Base-by-base conservation (phyloP, 2,888 invertebrate species). In the Rhingia rostrata region DNA sequence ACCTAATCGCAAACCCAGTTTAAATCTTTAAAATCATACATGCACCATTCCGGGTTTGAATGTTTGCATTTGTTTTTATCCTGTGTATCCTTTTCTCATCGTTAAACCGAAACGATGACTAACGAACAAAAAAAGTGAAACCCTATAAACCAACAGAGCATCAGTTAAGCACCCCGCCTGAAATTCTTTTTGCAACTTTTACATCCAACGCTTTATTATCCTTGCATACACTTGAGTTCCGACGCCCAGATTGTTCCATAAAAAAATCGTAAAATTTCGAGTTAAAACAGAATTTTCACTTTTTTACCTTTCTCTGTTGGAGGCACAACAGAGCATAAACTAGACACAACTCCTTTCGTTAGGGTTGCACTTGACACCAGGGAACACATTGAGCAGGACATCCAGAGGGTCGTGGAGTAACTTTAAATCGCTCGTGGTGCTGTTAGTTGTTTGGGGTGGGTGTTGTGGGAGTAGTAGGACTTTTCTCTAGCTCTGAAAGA, bases 351-450 rank as follows among this genome's bases (percentile, higher is more conserved):
- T 67, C 43, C 43, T 43, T 67, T 58, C 60, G 51, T 41, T 60
- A 41, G 45, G 43, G 33, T 51, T 74, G 67, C 67, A 69, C 77
- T 77, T 69, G 60, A 77, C 69, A 77, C 61, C 69, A 60, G 14
- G 22, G 33, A 37, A 6, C 12, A 41, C 32, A 9, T 37, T 6
- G 7, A 43, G 69, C 39, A 70, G 70, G 58, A 51, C 60, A 14
- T 3, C 22, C 56, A 58, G 4, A 61, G 47, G 22, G 9, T 9
- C 22, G 49, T 53, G 64, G 58, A 67, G 66, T 33, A 82, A 70
- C 77, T 82, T 82, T 78, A 77, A 82, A 77, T 82, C 77, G 81
- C 77, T 77, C 14, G 51, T 63, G 22, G 39, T 22, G 22, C 22
- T 22, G 22, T 22, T n/a, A n/a, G n/a, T n/a, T 9, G 33, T 35